Percentiles rank a stretch among this genome's conserved stretches.
Conservation (phyloP, 2,888 invertebrate species). For the Pimpla rufipes region DNA sequence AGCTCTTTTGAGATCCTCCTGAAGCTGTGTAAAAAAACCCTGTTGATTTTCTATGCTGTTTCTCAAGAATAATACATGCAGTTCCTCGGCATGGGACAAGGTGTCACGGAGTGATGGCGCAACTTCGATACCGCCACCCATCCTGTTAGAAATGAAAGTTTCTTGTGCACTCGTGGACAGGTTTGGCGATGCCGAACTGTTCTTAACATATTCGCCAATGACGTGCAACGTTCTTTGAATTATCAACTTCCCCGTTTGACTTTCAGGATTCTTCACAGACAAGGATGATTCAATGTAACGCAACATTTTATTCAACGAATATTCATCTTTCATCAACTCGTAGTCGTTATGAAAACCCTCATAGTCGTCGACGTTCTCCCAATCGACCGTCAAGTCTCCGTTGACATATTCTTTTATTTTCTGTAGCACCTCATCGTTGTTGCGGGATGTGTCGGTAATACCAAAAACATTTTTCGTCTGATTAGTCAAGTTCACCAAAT, state of each 20-base stretch:
- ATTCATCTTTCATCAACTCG: background rate
- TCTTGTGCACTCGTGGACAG: background rate
- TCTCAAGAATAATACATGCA: background rate
- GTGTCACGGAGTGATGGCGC: background rate
- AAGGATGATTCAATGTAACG: background rate
- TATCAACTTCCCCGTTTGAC: background rate
- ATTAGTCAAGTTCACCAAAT: background rate
- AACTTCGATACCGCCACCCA: background rate
- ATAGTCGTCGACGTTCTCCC: background rate
- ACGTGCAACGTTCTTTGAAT: slow-evolving; percentile 13
- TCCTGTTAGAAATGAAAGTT: background rate
- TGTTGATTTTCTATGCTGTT: background rate
- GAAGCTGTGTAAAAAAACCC: background rate
- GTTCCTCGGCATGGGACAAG: background rate
- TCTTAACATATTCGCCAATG: background rate
- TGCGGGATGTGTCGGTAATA: background rate
- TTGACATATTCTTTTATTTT: background rate
- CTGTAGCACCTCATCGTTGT: background rate
- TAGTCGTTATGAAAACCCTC: background rate
- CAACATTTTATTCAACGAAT: background rate
- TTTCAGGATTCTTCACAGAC: background rate
- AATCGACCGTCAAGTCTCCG: background rate
- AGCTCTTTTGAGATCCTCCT: background rate
- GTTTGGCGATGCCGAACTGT: background rate
- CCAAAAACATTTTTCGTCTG: background rate